A percentile compares a stretch with the other conserved stretches of the same genome.
phyloP scores from a whole-genome alignment of 2,888 invertebrate species.

The Drosophila villosipedis region DNA sequence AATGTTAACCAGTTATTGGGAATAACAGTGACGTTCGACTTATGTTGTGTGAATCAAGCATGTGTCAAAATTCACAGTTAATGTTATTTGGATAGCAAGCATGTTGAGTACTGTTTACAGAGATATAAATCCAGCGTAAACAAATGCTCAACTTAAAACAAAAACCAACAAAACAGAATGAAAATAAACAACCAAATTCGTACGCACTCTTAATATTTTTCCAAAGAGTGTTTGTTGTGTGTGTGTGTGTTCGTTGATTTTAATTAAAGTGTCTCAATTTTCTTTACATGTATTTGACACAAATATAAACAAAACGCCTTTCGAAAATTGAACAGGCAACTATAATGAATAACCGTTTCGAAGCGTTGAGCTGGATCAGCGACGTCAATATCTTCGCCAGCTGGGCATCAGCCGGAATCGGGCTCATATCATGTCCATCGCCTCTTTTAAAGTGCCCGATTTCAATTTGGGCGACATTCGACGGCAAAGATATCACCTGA shows the following conservation, averaged over 20 bases:
- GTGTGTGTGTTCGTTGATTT: slow-evolving; percentile 13
- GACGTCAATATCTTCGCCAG: slow-evolving; percentile 44
- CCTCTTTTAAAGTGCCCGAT: slow-evolving; percentile 29
- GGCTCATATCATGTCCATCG: slow-evolving; percentile 43
- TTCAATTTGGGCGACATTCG: slow-evolving; percentile 50
- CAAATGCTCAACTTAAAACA: slow-evolving; percentile 33
- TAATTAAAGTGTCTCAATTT: slow-evolving; percentile 44
- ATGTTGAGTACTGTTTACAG: slow-evolving; percentile 34
- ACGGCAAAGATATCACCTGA: slow-evolving; percentile 36
- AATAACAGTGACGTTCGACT: slow-evolving; percentile 11
- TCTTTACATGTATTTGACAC: slow-evolving; percentile 40
- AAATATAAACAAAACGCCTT: slow-evolving; percentile 11
- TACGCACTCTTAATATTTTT: slow-evolving; percentile 19
- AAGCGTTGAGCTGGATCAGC: slow-evolving; percentile 35
- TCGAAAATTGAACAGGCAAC: slow-evolving; percentile 19
- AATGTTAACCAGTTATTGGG: slow-evolving; percentile 4
- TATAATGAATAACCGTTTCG: background rate
- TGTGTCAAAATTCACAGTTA: slow-evolving; percentile 32
- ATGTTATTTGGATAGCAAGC: slow-evolving; percentile 26
- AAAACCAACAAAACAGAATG: slow-evolving; percentile 24
- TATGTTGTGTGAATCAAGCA: slow-evolving; percentile 2
- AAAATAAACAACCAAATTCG: slow-evolving; percentile 2
- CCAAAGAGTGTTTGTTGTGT: slow-evolving; percentile 23
- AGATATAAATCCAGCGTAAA: slow-evolving; percentile 34
- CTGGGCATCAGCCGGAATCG: slow-evolving; percentile 45